Conservation (phyloP, 2,797 vertebrate species). For the Varecia variegata region DNA sequence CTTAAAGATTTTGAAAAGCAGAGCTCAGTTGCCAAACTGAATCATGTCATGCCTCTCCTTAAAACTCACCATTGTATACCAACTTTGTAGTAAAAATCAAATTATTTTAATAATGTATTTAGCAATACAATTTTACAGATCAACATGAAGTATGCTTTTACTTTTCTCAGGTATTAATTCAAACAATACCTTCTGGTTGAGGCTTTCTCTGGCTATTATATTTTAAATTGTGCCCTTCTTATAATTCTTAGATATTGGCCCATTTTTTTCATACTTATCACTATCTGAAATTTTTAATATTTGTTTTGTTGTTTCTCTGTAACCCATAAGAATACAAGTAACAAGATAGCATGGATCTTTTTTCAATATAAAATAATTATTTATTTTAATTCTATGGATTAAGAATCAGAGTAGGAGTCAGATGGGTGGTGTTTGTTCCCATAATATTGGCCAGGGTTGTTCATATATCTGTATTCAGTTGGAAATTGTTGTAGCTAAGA, state of each 20-base stretch:
- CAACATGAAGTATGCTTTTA: not conserved
- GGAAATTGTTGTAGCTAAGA: not conserved
- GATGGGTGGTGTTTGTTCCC: not conserved
- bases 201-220: not conserved
- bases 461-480: not conserved
- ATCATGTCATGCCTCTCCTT: not conserved
- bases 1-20: not conserved
- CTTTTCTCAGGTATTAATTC: not conserved
- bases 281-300: not conserved
- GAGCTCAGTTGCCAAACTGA: not conserved
- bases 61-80: not conserved
- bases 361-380: not conserved
- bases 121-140: not conserved
- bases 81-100: not conserved
- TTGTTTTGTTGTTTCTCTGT: not conserved
- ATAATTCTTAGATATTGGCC: not conserved
- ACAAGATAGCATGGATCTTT: not conserved
- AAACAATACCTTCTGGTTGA: not conserved
- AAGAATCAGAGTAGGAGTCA: not conserved
- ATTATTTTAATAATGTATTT: not conserved
- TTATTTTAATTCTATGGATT: not conserved
- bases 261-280: not conserved
- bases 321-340: not conserved
- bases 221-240: not conserved
- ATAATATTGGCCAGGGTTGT: not conserved